These are phyloP conservation scores for Hirudo medicinalis DNA, from an alignment of 1,140 invertebrate genomes.

Conservation along the genomic window DNA sequence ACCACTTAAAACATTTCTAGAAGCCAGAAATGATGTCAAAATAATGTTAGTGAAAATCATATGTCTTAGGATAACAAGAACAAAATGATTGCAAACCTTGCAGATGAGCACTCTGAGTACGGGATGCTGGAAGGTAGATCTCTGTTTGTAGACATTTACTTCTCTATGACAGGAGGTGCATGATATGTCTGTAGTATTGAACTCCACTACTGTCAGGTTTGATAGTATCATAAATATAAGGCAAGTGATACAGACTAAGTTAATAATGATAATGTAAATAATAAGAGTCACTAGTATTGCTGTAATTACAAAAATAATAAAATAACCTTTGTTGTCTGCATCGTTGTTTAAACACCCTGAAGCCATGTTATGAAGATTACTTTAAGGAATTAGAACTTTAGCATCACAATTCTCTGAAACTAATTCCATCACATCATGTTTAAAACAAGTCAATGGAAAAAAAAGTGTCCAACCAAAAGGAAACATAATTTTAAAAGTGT, in stretches of 20 bases:
- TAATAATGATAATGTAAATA: background rate
- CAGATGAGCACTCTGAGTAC: conserved; percentile 62
- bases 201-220: background rate
- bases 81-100: conserved; percentile 41
- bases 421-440: background rate
- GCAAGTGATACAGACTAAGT: background rate
- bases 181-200: background rate
- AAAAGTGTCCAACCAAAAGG: background rate
- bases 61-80: background rate
- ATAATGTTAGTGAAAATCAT: background rate
- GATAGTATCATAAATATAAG: background rate
- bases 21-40: conserved; percentile 19
- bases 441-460: background rate
- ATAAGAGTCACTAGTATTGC: background rate
- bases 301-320: background rate
- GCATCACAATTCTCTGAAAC: background rate
- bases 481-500: background rate
- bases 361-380: background rate
- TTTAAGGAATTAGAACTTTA: background rate
- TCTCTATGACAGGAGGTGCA: conserved; percentile 38
- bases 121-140: conserved; percentile 49
- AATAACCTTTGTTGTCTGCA: background rate
- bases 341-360: background rate
- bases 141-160: conserved; percentile 33
- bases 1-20: conserved; percentile 62